Evolutionary conservation across 2,797 vertebrate species (phyloP), one percentile per base, ranked within the genome.

Genomic region (Coregonus ussuriensis): DNA sequence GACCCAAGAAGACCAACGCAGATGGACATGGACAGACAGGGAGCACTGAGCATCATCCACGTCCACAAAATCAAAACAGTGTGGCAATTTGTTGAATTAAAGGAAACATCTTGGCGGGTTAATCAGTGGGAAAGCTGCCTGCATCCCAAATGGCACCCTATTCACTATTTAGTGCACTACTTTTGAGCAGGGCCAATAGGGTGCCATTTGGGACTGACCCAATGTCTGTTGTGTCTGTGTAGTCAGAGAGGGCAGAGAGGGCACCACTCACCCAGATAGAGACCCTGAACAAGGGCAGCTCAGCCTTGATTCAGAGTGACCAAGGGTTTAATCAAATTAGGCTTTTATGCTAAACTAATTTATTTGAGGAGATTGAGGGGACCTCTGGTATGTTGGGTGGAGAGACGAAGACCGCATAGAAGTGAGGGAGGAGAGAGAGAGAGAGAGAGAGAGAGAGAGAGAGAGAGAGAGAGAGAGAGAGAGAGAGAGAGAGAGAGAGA

Each of bases 191-290:
- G 59, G 25, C 25, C 21, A 25, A 21, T 63, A 29, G 59, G 7
- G 7, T 63, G 56, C 18, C 56, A 62, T 62, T 62, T 62, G 56
- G 59, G 59, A 62, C 14, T n/a, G 4, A 21, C 59, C 1, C 21
- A 3, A 15, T 72, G 71, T 25, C 29, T 5, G 47, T 71, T 71
- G 47, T 71, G 18, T 25, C 21, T 72, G 21, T 29, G 70, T 31
- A 72, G 51, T 72, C 71, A 54, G 83, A 89, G 92, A 92, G 91
- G 82, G 79, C 83, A 87, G 83, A 89, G 92, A 92, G 91, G 82
- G 79, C 83, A 87, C 86, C 81, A 87, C 91, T 91, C 91, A 82
- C 88, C 77, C 88, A 87, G 82, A 92, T 92, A 89, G 88, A 88
- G 89, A 18, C 85, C 88, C 89, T 82, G 81, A 67, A 35, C 79